These are phyloP conservation scores for Boloria selene DNA, from an alignment of 2,888 invertebrate genomes.

Conservation along the genomic window DNA sequence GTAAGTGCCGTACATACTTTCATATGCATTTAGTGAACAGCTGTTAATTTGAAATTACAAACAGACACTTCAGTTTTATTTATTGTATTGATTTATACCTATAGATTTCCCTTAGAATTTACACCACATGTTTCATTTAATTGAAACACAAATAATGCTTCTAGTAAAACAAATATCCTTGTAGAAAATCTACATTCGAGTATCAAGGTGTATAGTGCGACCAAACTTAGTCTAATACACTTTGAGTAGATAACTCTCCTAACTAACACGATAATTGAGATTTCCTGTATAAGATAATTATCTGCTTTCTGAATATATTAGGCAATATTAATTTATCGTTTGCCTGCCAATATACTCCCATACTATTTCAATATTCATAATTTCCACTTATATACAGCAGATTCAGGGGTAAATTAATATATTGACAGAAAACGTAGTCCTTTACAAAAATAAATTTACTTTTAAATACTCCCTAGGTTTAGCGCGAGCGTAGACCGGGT, in stretches of 20 bases:
- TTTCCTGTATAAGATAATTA: slow-evolving; percentile 45
- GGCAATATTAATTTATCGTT: slow-evolving; percentile 27
- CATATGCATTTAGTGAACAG: too few species aligned
- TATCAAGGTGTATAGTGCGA: slow-evolving; percentile 52
- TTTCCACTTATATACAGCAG: slow-evolving; percentile 10
- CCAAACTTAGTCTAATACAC: slow-evolving; percentile 68
- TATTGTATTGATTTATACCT: too few species aligned
- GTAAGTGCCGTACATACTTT: too few species aligned
- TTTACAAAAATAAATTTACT: too few species aligned
- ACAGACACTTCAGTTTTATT: too few species aligned
- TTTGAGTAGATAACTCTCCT: slow-evolving; percentile 55
- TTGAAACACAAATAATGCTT: slow-evolving; percentile 2
- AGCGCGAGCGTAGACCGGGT: too few species aligned
- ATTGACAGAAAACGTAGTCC: background rate
- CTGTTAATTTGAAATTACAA: too few species aligned
- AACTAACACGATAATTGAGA: slow-evolving; percentile 55
- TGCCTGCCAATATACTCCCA: slow-evolving; percentile 14
- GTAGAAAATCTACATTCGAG: slow-evolving; percentile 40
- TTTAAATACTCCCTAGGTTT: too few species aligned
- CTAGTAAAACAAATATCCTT: slow-evolving; percentile 35
- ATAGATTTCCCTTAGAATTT: too few species aligned
- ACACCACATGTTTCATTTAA: too few species aligned
- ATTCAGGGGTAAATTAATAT: slow-evolving; percentile 7
- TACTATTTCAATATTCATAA: slow-evolving; percentile 9
- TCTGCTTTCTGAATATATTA: slow-evolving; percentile 12